Conservation (phyloP, 2,888 invertebrate genomes). For the Allygus modestus region DNA sequence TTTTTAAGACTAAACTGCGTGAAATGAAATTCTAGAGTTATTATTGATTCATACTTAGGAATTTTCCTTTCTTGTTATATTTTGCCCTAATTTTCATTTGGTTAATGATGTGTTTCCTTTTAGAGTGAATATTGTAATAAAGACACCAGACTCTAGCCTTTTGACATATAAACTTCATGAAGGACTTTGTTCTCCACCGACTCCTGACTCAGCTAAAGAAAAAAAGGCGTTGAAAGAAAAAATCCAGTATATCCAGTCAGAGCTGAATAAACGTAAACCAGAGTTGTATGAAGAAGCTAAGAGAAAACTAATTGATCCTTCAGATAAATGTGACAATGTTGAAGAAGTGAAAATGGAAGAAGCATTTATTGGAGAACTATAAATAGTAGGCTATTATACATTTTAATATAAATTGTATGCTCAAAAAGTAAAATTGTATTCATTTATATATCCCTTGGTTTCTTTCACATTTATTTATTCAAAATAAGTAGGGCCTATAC, state of each 20-base stretch:
- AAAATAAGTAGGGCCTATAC: too few species aligned
- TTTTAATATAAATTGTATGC: background rate
- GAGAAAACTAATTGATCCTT: background rate
- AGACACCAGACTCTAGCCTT: conserved; percentile 39
- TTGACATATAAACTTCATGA: conserved; percentile 20
- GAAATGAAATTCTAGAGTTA: too few species aligned
- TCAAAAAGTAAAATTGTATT: too few species aligned
- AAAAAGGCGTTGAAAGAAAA: conserved; percentile 38
- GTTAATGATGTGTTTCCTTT: background rate
- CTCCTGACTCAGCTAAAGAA: conserved; percentile 34
- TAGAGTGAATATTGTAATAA: conserved; percentile 29
- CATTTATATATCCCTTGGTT: too few species aligned
- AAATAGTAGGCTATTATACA: too few species aligned
- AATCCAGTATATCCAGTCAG: conserved; percentile 40
- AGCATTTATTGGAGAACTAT: background rate
- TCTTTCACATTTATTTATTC: too few species aligned
- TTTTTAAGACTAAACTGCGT: too few species aligned
- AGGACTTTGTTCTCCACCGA: conserved; percentile 2
- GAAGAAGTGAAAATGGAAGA: conserved; percentile 18
- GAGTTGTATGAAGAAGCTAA: conserved; percentile 43
- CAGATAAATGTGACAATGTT: background rate
- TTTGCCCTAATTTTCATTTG: too few species aligned
- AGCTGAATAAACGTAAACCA: conserved; percentile 22
- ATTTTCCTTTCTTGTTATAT: too few species aligned
- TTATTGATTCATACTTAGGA: too few species aligned